phyloP scores from a whole-genome alignment of 2,797 vertebrate species.

The Pachyuromys duprasi region DNA sequence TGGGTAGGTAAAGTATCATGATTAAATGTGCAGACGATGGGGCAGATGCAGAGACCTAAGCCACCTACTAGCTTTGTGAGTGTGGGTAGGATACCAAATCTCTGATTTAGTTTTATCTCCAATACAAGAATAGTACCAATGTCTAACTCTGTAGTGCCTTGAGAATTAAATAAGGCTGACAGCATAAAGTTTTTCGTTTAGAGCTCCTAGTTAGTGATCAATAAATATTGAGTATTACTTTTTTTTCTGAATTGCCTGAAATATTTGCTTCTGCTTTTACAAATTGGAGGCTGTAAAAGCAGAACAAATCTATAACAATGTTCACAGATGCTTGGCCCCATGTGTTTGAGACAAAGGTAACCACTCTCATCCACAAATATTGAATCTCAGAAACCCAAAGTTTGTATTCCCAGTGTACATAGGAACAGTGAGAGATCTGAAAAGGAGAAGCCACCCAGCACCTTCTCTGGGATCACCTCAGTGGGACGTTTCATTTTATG shows the following conservation, averaged over 20 bases:
- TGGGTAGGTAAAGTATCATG: background rate
- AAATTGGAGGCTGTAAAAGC: constrained; percentile 1
- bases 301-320: background rate
- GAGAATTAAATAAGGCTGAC: constrained; percentile 16
- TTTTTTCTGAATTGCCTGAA: constrained; percentile 37
- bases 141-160: background rate
- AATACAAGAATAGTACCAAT: background rate
- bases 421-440: background rate
- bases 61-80: background rate
- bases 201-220: background rate
- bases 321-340: background rate
- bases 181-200: constrained; percentile 11
- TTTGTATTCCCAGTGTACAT: constrained; percentile 18
- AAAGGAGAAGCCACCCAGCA: background rate
- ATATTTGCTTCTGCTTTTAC: background rate
- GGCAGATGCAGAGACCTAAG: background rate
- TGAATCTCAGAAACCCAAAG: constrained; percentile 37
- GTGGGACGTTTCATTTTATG: constrained; percentile 28
- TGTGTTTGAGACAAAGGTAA: constrained; percentile 11
- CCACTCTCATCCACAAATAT: background rate
- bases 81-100: background rate
- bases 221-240: background rate
- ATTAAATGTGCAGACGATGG: background rate
- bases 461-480: background rate
- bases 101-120: constrained; percentile 17